Percentiles rank a stretch among this genome's conserved stretches.
These are phyloP conservation scores for Cassiopea xamachana DNA, from an alignment of 30 jellyfish, hydroid and myxozoan species.

Conservation along the genomic window DNA sequence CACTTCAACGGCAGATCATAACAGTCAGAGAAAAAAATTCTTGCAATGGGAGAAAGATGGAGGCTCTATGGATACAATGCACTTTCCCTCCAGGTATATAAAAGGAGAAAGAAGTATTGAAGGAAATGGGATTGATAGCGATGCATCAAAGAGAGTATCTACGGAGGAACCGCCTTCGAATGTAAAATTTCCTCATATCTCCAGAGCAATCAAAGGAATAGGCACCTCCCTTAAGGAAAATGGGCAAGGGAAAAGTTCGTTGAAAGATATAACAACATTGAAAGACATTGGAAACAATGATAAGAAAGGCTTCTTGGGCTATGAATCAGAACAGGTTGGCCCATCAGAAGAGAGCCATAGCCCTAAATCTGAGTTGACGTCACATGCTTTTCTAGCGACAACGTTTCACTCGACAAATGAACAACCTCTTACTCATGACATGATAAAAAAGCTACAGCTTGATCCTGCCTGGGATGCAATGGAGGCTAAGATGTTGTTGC, in stretches of 20 bases:
- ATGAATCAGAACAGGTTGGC: conserved; percentile 4
- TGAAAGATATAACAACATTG: not conserved
- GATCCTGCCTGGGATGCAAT: conserved; percentile 75
- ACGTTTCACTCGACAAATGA: conserved; percentile 10
- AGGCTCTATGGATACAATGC: conserved; percentile 65
- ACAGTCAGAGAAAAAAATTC: conserved; percentile 49
- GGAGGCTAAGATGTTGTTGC: conserved; percentile 55
- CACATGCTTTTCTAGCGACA: conserved; percentile 13
- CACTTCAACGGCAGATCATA: conserved; percentile 39
- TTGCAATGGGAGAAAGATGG: conserved; percentile 59
- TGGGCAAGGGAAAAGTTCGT: not conserved
- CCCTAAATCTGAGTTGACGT: not conserved
- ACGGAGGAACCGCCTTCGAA: conserved; percentile 18
- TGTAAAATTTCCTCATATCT: not conserved
- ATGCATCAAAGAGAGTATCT: conserved; percentile 43
- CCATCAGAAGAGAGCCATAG: conserved; percentile 14
- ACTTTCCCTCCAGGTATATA: conserved; percentile 48
- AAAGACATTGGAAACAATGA: conserved; percentile 1
- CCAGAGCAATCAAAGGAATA: not conserved
- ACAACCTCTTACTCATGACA: conserved; percentile 51
- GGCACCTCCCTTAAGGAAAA: not conserved
- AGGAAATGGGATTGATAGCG: conserved; percentile 3
- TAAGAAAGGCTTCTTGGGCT: conserved; percentile 59
- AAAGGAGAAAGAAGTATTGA: conserved; percentile 11
- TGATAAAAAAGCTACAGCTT: conserved; percentile 58